A percentile compares a stretch with the other conserved stretches of the same genome.
Conservation (phyloP, 2,888 invertebrate species). For the Zygaena filipendulae region DNA sequence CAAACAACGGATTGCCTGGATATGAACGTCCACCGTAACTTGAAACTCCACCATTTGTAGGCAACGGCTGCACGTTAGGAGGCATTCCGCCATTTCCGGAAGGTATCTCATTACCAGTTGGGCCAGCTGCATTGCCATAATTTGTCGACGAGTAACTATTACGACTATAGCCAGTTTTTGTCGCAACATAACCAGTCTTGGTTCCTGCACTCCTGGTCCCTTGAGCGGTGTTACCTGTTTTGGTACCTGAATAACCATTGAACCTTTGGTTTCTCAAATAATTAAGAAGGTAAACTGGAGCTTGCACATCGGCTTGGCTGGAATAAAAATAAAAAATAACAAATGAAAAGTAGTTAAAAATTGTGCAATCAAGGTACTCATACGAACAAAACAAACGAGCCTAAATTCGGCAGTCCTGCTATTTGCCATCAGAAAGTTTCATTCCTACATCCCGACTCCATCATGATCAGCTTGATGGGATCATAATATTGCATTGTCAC, state of each 20-base stretch:
- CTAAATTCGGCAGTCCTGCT: too few species aligned
- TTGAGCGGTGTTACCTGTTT: slow-evolving; percentile 20
- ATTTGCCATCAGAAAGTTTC: too few species aligned
- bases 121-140: slow-evolving; percentile 22
- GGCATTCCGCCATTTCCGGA: slow-evolving; percentile 12
- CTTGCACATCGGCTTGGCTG: slow-evolving; percentile 54
- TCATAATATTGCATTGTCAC: too few species aligned
- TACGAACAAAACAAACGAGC: too few species aligned
- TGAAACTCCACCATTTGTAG: not conserved
- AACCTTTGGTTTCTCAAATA: slow-evolving; percentile 27
- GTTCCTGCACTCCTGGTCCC: slow-evolving; percentile 19
- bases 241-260: slow-evolving; percentile 18
- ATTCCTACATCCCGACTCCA: too few species aligned
- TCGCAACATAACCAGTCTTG: slow-evolving; percentile 22
- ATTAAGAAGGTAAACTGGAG: slow-evolving; percentile 41
- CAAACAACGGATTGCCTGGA: slow-evolving; percentile 4
- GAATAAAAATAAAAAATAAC: slow-evolving; percentile 11
- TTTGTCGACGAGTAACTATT: slow-evolving; percentile 22
- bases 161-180: slow-evolving; percentile 23
- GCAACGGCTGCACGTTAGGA: too few species aligned
- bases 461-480: too few species aligned
- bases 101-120: slow-evolving; percentile 22
- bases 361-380: too few species aligned
- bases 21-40: slow-evolving; percentile 16
- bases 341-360: slow-evolving; percentile 1